Base-by-base conservation (phyloP, 2,113 vertebrate species). In the Pelecanus crispus region DNA sequence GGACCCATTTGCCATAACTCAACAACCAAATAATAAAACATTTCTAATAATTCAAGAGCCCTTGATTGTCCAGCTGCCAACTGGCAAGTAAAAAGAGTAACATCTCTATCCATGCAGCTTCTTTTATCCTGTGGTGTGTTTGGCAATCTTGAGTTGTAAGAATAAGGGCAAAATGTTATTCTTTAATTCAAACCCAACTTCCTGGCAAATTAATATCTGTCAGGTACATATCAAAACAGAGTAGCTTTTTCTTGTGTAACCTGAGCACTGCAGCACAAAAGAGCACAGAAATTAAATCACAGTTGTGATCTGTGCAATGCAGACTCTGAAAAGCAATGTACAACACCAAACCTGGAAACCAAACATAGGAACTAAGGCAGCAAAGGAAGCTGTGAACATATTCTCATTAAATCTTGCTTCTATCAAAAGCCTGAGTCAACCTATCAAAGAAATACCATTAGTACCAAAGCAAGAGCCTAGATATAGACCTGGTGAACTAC, bases 391-490 rank as follows among this genome's bases (percentile, higher is more conserved):
- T 40, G 34, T 62, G 67, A 94, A 67, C 28, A 59, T 62, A 95
- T 86, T 88, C 4, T 7, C 59, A 78, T 96, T 95, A 92, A 95
- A 90, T 55, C 59, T 94, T 71, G 13, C 42, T 87, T 94, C 81
- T 88, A 74, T 91, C 91, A 94, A 91, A 94, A 89, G 32, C 49
- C 40, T 68, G 36, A 94, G 66, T 91, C 89, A 94, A 94, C 62
- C 67, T 90, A 92, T 81, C 84, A 91, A 77, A 95, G 62, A 96
- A 95, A 97, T 95, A 87, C 94, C 84, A 42, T 70, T 71, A 62
- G 50, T 77, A 93, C 81, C 50, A 93, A 79, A 89, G 53, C 32
- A 90, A 86, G 44, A 95, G 47, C 78, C 45, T 63, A 90, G 25
- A 80, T 28, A 92, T 32, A 93, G 67, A 95, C 73, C n/a, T 3